Base-by-base conservation (phyloP, 2,888 invertebrate genomes). In the Eudasyphora cyanicolor region DNA sequence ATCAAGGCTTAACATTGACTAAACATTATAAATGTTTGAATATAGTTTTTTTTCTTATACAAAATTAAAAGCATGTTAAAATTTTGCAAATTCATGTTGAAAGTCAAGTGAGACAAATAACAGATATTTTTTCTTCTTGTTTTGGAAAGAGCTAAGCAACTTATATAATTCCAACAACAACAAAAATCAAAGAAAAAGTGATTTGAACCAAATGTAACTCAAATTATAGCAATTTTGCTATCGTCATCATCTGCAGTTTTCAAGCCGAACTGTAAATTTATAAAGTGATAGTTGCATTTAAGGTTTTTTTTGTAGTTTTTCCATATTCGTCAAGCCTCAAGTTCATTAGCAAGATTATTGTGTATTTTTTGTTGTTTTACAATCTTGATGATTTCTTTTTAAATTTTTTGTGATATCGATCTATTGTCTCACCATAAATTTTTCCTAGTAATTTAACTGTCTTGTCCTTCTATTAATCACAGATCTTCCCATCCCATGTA, bases 401-500 rank as follows among this genome's bases (percentile, higher is more conserved):
- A 32, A 32, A 32, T 32, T 8, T 4, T 32, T 32, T 32, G 32
- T 8, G n/a, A n/a, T n/a, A n/a, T n/a, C n/a, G n/a, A n/a, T n/a
- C n/a, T n/a, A n/a, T n/a, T n/a, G n/a, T n/a, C n/a, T n/a, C n/a
- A n/a, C n/a, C n/a, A n/a, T n/a, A n/a, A 35, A 7, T 35, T 35
- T 10, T 35, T 5, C 35, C 35, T 35, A 35, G 35, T 7, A 35
- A 35, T 35, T 35, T 7, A 35, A 10, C 5, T 7, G 10, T 35
- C 10, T 35, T 35, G 35, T 35, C 35, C 10, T 35, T n/a, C 14
- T 8, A 10, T 35, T 45, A 8, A 6, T n/a, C 49, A 17, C 19
- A 35, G 32, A 2, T 64, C 69, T 51, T 70, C 19, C 76, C 19
- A 57, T 7, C 14, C 10, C 14, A 51, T 77, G 69, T 70, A 27